phyloP scores from a whole-genome alignment of 2,113 vertebrate genomes.

The Actinemys pallida region DNA sequence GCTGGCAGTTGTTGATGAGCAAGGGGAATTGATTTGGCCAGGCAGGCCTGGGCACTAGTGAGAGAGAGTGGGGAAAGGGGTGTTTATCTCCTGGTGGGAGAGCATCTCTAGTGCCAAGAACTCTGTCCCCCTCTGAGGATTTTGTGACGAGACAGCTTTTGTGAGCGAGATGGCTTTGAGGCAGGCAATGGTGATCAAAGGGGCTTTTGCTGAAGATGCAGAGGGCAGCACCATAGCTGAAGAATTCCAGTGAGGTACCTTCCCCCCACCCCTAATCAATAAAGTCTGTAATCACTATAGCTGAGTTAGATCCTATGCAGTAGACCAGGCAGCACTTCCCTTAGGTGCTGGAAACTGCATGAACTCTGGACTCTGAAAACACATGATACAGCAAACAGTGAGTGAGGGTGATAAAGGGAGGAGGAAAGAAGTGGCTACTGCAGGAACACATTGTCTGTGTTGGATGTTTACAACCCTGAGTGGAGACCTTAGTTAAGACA shows the following conservation, averaged over 20 bases:
- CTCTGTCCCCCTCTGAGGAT: not conserved
- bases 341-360: not conserved
- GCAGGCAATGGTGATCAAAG: not conserved
- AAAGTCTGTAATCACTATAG: not conserved
- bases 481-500: not conserved
- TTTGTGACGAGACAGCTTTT: not conserved
- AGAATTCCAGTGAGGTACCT: not conserved
- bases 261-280: no score
- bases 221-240: not conserved
- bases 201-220: not conserved
- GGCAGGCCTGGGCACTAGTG: not conserved
- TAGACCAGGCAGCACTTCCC: not conserved
- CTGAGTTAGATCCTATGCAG: not conserved
- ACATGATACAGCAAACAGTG: not conserved
- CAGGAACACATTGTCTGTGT: not conserved
- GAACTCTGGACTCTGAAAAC: not conserved
- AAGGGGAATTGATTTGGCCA: not conserved
- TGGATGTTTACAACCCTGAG: not conserved
- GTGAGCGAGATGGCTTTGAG: not conserved
- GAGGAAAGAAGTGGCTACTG: not conserved
- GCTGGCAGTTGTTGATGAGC: not conserved
- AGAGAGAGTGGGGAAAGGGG: not conserved
- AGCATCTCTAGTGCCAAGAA: not conserved
- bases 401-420: not conserved
- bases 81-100: not conserved